Evolutionary conservation across 2,888 invertebrate genomes (phyloP).

Genomic region (Andrena chrysosceles): DNA sequence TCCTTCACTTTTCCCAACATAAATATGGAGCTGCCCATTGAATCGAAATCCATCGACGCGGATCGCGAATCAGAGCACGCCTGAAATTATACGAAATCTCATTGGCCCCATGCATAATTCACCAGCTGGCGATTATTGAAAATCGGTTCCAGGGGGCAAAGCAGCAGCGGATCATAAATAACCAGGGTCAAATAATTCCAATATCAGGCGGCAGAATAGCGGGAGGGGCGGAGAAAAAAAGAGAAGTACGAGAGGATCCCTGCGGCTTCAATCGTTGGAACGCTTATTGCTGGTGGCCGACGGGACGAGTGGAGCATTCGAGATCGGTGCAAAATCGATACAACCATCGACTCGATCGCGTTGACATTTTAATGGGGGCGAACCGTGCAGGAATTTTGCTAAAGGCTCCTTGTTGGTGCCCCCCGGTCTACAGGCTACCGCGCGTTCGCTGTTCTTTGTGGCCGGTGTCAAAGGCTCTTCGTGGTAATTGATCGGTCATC

Average conservation of each 20-base stretch:
- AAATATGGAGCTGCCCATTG: neutral
- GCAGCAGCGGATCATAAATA: conserved; percentile 39
- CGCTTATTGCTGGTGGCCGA: conserved; percentile 32
- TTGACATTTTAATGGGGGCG: conserved; percentile 6
- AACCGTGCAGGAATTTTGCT: conserved; percentile 15
- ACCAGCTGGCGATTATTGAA: conserved; percentile 40
- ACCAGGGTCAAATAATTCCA: conserved; percentile 42
- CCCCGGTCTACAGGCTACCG: neutral
- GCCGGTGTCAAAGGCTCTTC: conserved; percentile 45
- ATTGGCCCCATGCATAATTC: conserved; percentile 32
- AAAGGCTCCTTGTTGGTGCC: conserved; percentile 13
- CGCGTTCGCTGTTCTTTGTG: conserved; percentile 53
- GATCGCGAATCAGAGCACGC: neutral
- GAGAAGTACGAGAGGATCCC: neutral
- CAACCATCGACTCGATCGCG: neutral
- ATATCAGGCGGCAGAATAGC: neutral
- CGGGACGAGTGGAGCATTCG: conserved; percentile 8
- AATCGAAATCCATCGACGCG: neutral
- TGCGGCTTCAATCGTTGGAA: conserved; percentile 17
- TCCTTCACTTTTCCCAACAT: neutral
- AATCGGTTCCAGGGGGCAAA: conserved; percentile 18
- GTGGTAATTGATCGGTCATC: conserved; percentile 64
- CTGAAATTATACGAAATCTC: conserved; percentile 28
- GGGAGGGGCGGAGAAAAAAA: neutral
- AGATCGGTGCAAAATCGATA: conserved; percentile 34